A percentile compares a stretch with the other conserved stretches of the same genome.
Evolutionary conservation across 2,113 vertebrate genomes (phyloP).

Genomic region (Anas platyrhynchos): DNA sequence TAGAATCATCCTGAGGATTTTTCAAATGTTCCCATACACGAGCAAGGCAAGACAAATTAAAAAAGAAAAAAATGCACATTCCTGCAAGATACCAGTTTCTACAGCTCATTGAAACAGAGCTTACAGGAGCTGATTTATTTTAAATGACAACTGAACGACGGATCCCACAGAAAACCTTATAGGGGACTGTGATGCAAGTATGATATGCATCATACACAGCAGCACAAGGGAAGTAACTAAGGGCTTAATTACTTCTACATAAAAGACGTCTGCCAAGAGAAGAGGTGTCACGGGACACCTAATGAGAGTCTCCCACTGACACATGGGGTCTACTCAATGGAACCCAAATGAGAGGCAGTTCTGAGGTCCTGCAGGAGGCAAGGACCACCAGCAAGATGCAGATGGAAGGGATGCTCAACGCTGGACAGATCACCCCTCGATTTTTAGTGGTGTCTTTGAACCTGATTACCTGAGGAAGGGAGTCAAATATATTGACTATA

Average conservation of each 20-base stretch:
- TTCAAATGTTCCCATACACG: not conserved
- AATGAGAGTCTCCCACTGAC: not conserved
- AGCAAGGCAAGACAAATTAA: not conserved
- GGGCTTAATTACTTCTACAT: not conserved
- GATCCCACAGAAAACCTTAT: not conserved
- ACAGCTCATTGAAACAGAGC: not conserved
- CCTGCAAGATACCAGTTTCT: not conserved
- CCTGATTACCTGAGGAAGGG: not conserved
- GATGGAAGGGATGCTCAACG: not conserved
- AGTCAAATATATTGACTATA: accelerated
- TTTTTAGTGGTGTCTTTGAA: not conserved
- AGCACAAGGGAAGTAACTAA: not conserved
- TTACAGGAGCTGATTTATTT: not conserved
- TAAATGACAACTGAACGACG: not conserved
- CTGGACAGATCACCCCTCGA: not conserved
- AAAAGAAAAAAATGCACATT: not conserved
- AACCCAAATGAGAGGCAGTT: not conserved
- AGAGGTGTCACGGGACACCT: accelerated
- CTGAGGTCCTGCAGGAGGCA: not conserved
- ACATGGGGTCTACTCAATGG: not conserved
- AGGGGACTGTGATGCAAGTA: not conserved
- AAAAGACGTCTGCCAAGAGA: not conserved
- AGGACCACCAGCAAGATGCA: accelerated
- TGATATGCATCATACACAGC: accelerated
- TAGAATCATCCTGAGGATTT: not conserved